Evolutionary conservation across 2,113 vertebrate genomes (phyloP), one percentile per base, ranked within the genome.

Genomic region (Pyrgilauda ruficollis): DNA sequence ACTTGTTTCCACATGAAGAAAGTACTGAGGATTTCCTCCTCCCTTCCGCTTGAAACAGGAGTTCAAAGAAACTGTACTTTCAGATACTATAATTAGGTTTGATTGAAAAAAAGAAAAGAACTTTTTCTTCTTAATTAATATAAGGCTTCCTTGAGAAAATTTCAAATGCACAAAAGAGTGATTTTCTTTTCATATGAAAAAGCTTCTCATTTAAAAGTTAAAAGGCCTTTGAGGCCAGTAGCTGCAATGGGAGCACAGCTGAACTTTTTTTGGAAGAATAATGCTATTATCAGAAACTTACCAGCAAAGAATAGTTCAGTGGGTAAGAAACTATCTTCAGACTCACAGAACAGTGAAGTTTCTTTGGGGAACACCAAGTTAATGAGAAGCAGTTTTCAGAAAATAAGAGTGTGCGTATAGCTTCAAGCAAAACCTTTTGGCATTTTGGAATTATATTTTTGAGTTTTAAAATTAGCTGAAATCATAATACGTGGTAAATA

Each of bases 31-130:
- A 81, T 46, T 73, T 84, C 59, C 62, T 93, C 49, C 84, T 93
- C 58, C 39, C 33, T 91, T 91, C 39, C 33, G 72, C 44, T 82
- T 83, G 75, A 90, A 95, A 77, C 24, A 70, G 52, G 56, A 80
- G 70, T 79, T 95, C 75, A 89, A 91, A 84, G 63, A 85, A 89
- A 50, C 64, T 76, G 15, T 76, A 78, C 44, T 95, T 83, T 89
- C 59, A 94, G 37, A 67, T 69, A 47, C 53, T 93, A 49, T 96
- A 90, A 96, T 97, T 94, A 94, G 56, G 17, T 89, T 94, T 92
- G 72, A 94, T 80, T 87, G 46, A 73, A 80, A 81, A 78, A 63
- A 33, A n/a, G 37, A 63, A 47, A 28, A 56, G 3, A 55, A 37
- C 26, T 56, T 50, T 84, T 84, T 93, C 9, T 1, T 90, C 78